phyloP scores from a whole-genome alignment of 1,140 invertebrate genomes.

The Heterodera schachtii region DNA sequence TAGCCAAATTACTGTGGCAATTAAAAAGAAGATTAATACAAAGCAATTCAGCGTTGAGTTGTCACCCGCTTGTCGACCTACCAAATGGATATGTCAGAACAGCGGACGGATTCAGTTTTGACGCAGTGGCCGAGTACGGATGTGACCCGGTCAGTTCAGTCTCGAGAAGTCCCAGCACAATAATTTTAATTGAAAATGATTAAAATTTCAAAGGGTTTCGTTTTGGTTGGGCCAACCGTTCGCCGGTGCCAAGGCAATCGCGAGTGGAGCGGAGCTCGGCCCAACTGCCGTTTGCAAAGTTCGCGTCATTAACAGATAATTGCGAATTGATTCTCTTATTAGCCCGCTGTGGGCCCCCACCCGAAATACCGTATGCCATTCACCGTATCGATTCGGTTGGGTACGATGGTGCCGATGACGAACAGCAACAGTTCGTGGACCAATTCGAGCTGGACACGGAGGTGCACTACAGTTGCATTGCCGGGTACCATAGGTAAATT shows the following conservation, averaged over 20 bases:
- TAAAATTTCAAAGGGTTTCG: conserved; percentile 60
- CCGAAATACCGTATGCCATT: conserved; percentile 81
- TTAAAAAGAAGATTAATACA: not conserved
- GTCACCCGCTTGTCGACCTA: conserved; percentile 57
- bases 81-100: conserved; percentile 58
- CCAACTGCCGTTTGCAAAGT: conserved; percentile 64
- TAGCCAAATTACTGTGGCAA: no score
- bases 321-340: conserved; percentile 26
- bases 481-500: conserved; percentile 75
- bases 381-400: conserved; percentile 75
- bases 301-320: not conserved
- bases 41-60: conserved; percentile 50
- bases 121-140: conserved; percentile 66
- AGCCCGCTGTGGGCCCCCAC: conserved; percentile 77
- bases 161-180: no score
- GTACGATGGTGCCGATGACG: not conserved
- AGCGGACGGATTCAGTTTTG: conserved; percentile 66
- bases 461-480: conserved; percentile 86
- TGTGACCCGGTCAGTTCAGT: conserved; percentile 58
- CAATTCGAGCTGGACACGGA: conserved; percentile 71
- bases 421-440: conserved; percentile 50
- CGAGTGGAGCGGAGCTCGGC: conserved; percentile 67
- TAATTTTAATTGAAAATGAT: no score
- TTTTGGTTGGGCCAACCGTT: conserved; percentile 65
- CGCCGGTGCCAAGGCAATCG: conserved; percentile 68